Evolutionary conservation across 64 coral and sea anemone genomes (phyloP), one percentile per base, ranked within the genome.

Genomic region (Montipora cactus): DNA sequence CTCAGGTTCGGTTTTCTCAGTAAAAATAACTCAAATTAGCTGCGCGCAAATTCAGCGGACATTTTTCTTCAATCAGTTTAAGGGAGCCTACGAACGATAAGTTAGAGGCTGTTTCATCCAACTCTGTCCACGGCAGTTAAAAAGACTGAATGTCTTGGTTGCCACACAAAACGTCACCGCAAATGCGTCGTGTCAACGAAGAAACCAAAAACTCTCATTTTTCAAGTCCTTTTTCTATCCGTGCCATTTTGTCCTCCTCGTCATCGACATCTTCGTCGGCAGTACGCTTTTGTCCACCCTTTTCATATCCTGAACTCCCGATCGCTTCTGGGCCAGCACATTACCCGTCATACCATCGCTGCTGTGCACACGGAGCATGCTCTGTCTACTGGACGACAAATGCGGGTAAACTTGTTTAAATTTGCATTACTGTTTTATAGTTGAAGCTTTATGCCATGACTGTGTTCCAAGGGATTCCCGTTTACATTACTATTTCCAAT

Each of bases 171-270:
- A 37, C 81, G 25, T 61, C 81, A 0, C 22, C 22, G 2, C 15
- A 83, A 44, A 46, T 22, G 37, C 47, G 15, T 20, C 44, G 28
- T 0, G 10, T 71, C 44, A 8, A 45, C 46, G 82, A 67, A 1
- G 16, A 49, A 20, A 37, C 19, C 16, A 50, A 18, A 72, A 86
- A 47, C 20, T 49, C 44, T 70, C 82, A 86, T 46, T 86, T 86
- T 50, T 71, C 66, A 19, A 86, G 82, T 47, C 66, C 82, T 10
- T 86, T 86, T 49, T 86, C 82, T n/a, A 86, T 86, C 16, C 62
- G 82, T 5, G 44, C 82, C 9, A 86, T 86, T 70, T 71, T 86
- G 82, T 71, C 82, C 49, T 86, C 82, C 23, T 86, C 82, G 14
- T 22, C 82, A 6, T 50, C 64, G 0, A 86, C 64, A 46, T 71